phyloP scores from a whole-genome alignment of 2,888 invertebrate genomes.

The Brenthis ino region DNA sequence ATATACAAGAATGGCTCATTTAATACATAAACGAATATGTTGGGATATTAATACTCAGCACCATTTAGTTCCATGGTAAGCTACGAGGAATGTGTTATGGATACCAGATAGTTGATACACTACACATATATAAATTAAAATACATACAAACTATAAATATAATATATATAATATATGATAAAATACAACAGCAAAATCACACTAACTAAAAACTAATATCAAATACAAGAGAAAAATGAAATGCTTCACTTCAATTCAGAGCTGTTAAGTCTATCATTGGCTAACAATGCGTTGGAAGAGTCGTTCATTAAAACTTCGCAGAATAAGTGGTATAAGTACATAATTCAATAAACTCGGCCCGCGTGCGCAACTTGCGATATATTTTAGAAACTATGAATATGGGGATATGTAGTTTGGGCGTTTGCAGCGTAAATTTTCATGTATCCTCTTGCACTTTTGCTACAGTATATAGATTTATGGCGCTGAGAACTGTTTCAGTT shows the following conservation, averaged over 20 bases:
- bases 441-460: slow-evolving; percentile 1
- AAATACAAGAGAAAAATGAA: no score
- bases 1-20: no score
- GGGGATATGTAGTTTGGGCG: slow-evolving; percentile 18
- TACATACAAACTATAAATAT: no score
- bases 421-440: slow-evolving; percentile 4
- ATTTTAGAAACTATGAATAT: slow-evolving; percentile 55
- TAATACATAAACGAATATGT: no score
- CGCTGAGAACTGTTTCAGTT: not conserved
- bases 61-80: no score
- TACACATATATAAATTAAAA: no score
- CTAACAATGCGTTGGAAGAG: slow-evolving; percentile 32
- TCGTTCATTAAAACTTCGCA: slow-evolving; percentile 72
- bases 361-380: slow-evolving; percentile 51
- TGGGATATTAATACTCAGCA: no score
- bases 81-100: no score
- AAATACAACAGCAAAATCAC: no score
- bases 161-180: no score
- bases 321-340: slow-evolving; percentile 65
- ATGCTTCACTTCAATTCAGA: slow-evolving; percentile 12
- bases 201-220: no score
- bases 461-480: not conserved
- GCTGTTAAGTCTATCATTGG: slow-evolving; percentile 30
- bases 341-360: slow-evolving; percentile 73
- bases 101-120: no score